Conservation (phyloP, 2,888 invertebrate genomes). For the Eilema caniola region DNA sequence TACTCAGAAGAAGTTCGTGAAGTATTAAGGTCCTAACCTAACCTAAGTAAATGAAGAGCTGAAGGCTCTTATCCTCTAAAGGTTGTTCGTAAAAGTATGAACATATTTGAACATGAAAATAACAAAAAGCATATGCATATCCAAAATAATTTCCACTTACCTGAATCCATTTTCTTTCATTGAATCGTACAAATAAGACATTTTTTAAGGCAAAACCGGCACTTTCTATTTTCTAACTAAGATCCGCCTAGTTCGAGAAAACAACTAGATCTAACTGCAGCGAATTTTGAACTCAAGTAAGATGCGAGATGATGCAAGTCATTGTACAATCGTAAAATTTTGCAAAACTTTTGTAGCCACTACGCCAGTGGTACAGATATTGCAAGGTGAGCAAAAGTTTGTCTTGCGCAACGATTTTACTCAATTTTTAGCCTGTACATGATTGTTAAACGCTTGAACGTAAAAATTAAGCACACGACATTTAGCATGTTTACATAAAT, state of each 20-base stretch:
- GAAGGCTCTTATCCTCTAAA: no score
- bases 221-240: conserved; percentile 5
- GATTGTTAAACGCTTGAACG: background rate
- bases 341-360: conserved; percentile 15
- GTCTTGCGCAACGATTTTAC: conserved; percentile 14
- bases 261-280: conserved; percentile 18
- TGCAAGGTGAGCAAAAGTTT: background rate
- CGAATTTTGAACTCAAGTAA: conserved; percentile 13
- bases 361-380: conserved; percentile 2
- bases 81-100: background rate
- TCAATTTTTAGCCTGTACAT: conserved; percentile 7
- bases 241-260: conserved; percentile 18
- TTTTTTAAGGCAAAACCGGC: background rate
- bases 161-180: background rate
- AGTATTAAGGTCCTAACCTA: background rate
- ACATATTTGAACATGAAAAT: background rate
- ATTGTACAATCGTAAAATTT: conserved; percentile 15
- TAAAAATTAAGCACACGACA: background rate
- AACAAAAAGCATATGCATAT: background rate
- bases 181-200: background rate
- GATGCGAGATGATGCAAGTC: conserved; percentile 18
- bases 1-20: background rate
- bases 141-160: background rate
- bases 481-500: background rate
- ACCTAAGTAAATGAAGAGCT: background rate